Base-by-base conservation (phyloP, 2,113 vertebrate species). In the Sturnira hondurensis region DNA sequence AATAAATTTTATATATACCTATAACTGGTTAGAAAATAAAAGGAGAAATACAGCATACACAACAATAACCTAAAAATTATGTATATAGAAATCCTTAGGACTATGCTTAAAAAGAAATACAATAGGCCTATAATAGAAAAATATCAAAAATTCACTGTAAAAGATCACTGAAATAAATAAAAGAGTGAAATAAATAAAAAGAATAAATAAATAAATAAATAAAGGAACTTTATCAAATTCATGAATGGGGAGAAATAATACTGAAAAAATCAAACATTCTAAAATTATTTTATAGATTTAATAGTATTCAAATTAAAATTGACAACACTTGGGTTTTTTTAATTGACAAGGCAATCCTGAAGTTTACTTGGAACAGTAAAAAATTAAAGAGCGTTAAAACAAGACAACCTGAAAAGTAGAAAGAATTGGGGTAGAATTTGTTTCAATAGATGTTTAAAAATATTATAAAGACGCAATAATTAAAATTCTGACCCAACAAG, bases 1-100 rank as follows among this genome's bases (percentile, higher is more conserved):
- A 90, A 84, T n/a, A 76, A 88, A 74, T 80, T 74, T 82, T 36
- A 61, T 36, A 61, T 28, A 14, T 74, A 89, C 16, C 24, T 86
- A 54, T 58, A 92, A 84, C n/a, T 90, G 9, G 9, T 76, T 93
- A 93, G 38, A 88, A 96, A 91, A 68, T 33, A 92, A 77, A 93
- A 86, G 20, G 6, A 91, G 3, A 91, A 88, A 65, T 16, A 58
- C 0, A 74, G 43, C 13, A 50, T 45, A 93, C 24, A 68, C 11
- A 89, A 43, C 12, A 85, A 67, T 45, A 85, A 70, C 38, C 47
- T 92, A 50, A 87, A 96, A 80, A 91, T 54, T 77, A 89, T 19
- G 65, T 16, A 56, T 31, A 36, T 24, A 71, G 4, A 88, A 85
- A 85, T 86, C 22, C 24, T 82, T 80, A 71, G 78, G 41, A 83